Conservation (phyloP, 2,797 vertebrate species). For the Sebastes glaucus region DNA sequence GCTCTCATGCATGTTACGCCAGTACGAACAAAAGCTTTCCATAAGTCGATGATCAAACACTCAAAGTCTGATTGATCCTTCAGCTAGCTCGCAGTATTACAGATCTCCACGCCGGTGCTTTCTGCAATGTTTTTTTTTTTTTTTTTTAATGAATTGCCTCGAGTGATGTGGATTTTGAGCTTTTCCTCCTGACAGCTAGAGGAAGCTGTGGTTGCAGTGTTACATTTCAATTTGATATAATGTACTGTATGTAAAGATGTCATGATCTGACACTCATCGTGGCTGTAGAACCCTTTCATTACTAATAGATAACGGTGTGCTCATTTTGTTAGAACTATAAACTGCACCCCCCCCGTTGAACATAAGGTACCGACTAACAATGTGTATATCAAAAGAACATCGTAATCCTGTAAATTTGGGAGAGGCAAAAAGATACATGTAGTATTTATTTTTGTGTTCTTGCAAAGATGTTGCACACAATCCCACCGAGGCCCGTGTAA, state of each 20-base stretch:
- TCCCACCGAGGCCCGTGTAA: constrained; percentile 30
- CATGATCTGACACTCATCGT: constrained; percentile 35
- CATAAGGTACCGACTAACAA: constrained; percentile 63
- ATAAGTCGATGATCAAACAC: constrained; percentile 31
- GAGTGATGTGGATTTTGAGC: constrained; percentile 56
- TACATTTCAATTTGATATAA: constrained; percentile 63
- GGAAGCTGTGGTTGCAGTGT: constrained; percentile 64
- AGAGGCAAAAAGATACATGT: constrained; percentile 50
- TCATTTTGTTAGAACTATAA: constrained; percentile 49
- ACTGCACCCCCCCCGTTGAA: constrained; percentile 36
- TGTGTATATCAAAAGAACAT: constrained; percentile 55
- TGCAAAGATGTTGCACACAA: constrained; percentile 76
- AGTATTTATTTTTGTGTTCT: constrained; percentile 71
- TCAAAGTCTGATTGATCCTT: constrained; percentile 16
- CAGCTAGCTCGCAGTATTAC: constrained; percentile 39
- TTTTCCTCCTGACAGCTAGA: constrained; percentile 50
- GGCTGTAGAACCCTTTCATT: constrained; percentile 46
- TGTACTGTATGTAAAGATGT: constrained; percentile 69
- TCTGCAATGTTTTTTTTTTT: constrained; percentile 22
- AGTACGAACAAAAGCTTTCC: constrained; percentile 60
- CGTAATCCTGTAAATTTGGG: constrained; percentile 33
- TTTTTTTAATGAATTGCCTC: constrained; percentile 38
- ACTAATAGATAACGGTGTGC: constrained; percentile 36
- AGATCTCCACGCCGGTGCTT: constrained; percentile 34
- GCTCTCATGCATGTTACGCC: constrained; percentile 68